Evolutionary conservation across 2,797 vertebrate genomes (phyloP), one percentile per base, ranked within the genome.

Genomic region (Iguana delicatissima): DNA sequence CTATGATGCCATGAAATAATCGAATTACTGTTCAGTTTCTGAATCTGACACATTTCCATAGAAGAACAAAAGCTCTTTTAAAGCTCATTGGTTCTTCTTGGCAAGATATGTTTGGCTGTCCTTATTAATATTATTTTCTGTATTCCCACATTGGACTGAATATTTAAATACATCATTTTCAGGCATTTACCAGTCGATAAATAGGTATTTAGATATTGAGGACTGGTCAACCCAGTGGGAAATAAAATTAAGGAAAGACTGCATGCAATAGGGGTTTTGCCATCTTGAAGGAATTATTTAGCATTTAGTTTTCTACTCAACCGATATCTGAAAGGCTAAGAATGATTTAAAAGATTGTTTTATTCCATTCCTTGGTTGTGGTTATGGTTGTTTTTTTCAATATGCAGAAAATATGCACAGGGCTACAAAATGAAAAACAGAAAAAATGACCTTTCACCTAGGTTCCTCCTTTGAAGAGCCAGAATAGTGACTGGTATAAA

Each of bases 281-380:
- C 77, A 91, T 86, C 69, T 76, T 86, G 69, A 89, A 81, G 4
- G 52, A 89, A 86, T 91, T 85, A 86, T 59, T 69, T 38, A 35
- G 84, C 50, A 84, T 72, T 87, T 24, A 7, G 55, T 74, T 85
- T 32, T 50, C 20, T 81, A 20, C 4, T 67, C 16, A 69, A 29
- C n/a, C 20, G 87, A 90, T 38, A 83, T 69, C 69, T 20, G 26
- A 64, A 22, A 1, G 1, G 8, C 55, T 76, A 18, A 38, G 77
- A 80, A 50, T 50, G 52, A 55, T 64, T 55, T 18, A 62, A 80
- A 73, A 22, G 38, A 79, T 79, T 73, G 62, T 85, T 81, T 84
- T 42, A 80, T 52, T 32, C n/a, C 52, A 73, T 80, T 80, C 38
- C 55, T 91, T 88, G 50, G 7, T 80, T 12, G 64, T 42, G 42